A percentile compares a stretch with the other conserved stretches of the same genome.
Evolutionary conservation across 1,140 invertebrate species (phyloP).

Genomic region (Anagrus nilaparvatae): DNA sequence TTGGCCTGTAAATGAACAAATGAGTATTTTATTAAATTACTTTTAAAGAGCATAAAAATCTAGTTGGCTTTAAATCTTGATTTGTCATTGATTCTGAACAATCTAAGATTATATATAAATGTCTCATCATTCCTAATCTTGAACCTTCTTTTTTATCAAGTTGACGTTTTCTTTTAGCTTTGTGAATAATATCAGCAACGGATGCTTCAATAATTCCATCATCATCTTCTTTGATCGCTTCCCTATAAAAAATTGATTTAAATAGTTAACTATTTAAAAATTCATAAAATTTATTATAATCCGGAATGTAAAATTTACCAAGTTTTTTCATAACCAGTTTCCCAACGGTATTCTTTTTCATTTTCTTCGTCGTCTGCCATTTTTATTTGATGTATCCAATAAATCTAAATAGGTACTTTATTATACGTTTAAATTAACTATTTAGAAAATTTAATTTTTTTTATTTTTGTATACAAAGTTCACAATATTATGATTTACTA

Average conservation of each 20-base stretch:
- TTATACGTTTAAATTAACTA: too few relatives aligned
- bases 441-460: too few relatives aligned
- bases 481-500: too few relatives aligned
- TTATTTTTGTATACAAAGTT: too few relatives aligned
- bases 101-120: conserved; percentile 86
- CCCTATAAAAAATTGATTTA: conserved; percentile 50
- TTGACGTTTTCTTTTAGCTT: conserved; percentile 71
- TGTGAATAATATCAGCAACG: conserved; percentile 82
- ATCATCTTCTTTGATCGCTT: conserved; percentile 93
- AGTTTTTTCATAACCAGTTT: conserved; percentile 94
- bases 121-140: conserved; percentile 92
- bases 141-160: conserved; percentile 61
- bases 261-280: conserved; percentile 1
- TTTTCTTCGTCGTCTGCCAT: conserved; percentile 77
- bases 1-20: background rate
- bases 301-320: conserved; percentile 51
- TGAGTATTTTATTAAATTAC: conserved; percentile 38
- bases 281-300: conserved; percentile 1
- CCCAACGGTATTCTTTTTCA: conserved; percentile 89
- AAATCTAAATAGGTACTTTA: too few relatives aligned
- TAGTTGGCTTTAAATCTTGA: conserved; percentile 91
- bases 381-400: conserved; percentile 8
- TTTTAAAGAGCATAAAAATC: conserved; percentile 80
- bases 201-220: conserved; percentile 81
- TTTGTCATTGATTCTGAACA: conserved; percentile 87